These are phyloP conservation scores for Drosophila flavopinicola DNA, from an alignment of 2,888 invertebrate genomes.

Conservation along the genomic window DNA sequence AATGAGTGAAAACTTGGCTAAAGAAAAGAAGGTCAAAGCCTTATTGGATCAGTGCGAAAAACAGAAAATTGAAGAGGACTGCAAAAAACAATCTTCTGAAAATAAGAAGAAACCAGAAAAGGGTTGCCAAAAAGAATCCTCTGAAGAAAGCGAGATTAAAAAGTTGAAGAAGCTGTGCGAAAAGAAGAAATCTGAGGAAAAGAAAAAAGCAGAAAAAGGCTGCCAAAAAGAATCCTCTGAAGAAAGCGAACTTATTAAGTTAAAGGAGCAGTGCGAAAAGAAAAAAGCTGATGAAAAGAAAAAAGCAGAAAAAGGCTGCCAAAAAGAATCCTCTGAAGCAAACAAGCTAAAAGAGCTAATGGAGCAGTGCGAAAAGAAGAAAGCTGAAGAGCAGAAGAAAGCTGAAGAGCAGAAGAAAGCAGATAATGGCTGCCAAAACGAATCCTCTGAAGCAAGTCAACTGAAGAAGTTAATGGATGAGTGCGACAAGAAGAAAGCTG, in stretches of 20 bases:
- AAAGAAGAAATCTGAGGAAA: not conserved
- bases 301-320: not conserved
- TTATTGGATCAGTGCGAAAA: not conserved
- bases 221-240: too few species aligned
- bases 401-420: too few species aligned
- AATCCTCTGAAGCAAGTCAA: too few species aligned
- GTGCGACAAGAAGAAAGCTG: not conserved
- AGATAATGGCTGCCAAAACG: not conserved
- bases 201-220: not conserved
- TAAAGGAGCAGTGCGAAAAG: not conserved
- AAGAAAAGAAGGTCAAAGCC: not conserved
- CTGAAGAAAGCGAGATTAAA: too few species aligned
- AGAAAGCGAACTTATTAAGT: not conserved
- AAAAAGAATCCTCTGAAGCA: too few species aligned
- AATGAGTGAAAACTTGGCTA: not conserved
- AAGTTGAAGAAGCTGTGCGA: too few species aligned
- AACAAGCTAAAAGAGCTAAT: too few species aligned
- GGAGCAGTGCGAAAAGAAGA: not conserved
- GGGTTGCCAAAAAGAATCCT: not conserved
- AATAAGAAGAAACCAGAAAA: too few species aligned
- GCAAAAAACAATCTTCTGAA: not conserved
- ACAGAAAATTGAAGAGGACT: not conserved
- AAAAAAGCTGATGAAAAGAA: not conserved
- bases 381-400: not conserved
- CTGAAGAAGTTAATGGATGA: not conserved